Conservation (phyloP, 2,113 vertebrate genomes). For the Physeter macrocephalus region DNA sequence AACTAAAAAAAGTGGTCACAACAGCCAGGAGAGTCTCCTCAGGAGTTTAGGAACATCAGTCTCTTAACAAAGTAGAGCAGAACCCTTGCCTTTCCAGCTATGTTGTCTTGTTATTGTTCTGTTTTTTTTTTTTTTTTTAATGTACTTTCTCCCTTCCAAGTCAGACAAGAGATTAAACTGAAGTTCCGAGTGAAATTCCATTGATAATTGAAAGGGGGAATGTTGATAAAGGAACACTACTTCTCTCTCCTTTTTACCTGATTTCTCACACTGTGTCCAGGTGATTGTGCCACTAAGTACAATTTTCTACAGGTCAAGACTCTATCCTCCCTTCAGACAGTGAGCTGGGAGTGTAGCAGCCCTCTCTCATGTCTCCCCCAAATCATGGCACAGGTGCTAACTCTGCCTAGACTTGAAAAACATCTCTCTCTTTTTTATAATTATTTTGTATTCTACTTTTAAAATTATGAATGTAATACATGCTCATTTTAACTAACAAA, state of each 20-base stretch:
- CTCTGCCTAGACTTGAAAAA: neutral
- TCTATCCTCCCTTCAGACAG: neutral
- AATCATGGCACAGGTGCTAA: neutral
- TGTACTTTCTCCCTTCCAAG: neutral
- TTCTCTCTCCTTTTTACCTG: neutral
- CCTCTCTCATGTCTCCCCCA: accelerated
- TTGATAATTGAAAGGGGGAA: neutral
- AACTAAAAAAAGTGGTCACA: neutral
- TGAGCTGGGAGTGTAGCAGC: neutral
- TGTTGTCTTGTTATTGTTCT: neutral
- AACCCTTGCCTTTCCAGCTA: neutral
- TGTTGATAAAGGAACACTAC: neutral
- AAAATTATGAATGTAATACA: neutral
- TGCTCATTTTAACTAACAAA: neutral
- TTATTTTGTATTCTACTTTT: neutral
- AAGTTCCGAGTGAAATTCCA: neutral
- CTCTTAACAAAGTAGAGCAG: neutral
- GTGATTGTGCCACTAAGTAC: neutral
- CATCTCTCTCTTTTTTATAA: neutral
- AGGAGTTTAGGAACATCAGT: neutral
- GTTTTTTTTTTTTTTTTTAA: neutral
- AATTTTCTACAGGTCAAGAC: neutral
- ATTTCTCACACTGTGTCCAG: neutral
- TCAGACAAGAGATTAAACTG: neutral
- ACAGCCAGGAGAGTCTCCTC: neutral